Percentiles rank a stretch among this genome's conserved stretches.
Evolutionary conservation across 1,140 invertebrate genomes (phyloP).

Genomic region (Ylistrum balloti): DNA sequence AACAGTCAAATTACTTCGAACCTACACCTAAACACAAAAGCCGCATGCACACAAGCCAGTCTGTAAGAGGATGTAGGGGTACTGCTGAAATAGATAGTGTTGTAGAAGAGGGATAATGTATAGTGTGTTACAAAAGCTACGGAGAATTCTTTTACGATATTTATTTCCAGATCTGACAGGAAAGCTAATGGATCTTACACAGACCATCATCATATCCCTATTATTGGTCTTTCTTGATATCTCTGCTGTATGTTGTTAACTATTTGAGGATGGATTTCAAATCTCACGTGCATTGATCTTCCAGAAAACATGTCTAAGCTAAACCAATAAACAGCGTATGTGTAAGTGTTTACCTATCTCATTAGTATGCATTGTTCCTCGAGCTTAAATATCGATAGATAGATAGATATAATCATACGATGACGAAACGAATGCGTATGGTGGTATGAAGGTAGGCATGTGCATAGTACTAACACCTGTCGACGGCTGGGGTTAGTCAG

Average conservation of each 20-base stretch:
- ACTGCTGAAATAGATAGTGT: too few species aligned
- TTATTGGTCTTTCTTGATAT: background rate
- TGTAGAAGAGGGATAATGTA: background rate
- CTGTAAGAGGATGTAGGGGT: too few species aligned
- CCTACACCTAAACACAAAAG: too few species aligned
- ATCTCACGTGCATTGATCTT: background rate
- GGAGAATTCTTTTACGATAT: background rate
- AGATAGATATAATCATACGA: background rate
- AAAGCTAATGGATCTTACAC: background rate
- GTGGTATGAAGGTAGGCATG: background rate
- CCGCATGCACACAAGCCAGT: too few species aligned
- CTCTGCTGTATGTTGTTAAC: background rate
- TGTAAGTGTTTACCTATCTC: background rate
- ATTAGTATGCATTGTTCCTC: background rate
- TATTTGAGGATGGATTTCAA: background rate
- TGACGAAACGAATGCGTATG: background rate
- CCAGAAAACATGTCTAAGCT: background rate
- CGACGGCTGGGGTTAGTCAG: conserved; percentile 1
- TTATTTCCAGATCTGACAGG: background rate
- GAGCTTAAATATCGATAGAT: background rate
- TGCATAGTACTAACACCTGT: background rate
- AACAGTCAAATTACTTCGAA: too few species aligned
- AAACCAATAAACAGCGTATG: background rate
- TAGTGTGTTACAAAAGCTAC: background rate
- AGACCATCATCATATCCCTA: background rate